Evolutionary conservation across 2,797 vertebrate genomes (phyloP), one percentile per base, ranked within the genome.

Genomic region (Pristis pectinata): DNA sequence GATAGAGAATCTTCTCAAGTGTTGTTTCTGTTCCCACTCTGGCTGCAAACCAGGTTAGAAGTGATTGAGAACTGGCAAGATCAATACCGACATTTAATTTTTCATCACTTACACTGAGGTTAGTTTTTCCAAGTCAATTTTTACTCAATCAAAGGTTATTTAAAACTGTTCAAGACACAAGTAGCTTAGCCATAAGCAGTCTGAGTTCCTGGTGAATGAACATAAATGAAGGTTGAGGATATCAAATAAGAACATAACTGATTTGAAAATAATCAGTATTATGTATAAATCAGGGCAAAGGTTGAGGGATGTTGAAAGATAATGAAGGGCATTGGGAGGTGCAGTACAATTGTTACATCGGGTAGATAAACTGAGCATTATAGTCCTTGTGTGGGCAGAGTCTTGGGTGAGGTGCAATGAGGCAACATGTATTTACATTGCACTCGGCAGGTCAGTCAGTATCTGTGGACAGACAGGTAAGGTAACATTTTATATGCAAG

Each of bases 31-130:
- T 41, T 67, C 87, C n/a, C 87, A 10, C 19, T 41, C 59, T 8
- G 37, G 10, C n/a, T 64, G n/a, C 19, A 67, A 64, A 37, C 6
- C 19, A 64, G 87, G 34, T 91, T 91, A 64, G 87, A 91, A 91
- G 87, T 91, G n/a, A 91, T n/a, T 67, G 87, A 22, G 61, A 91
- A 67, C 61, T 24, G n/a, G 59, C 59, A 41, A 64, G 64, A 41
- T 91, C 59, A 67, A 91, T 91, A 91, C n/a, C n/a, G 19, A 41
- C 61, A 91, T 67, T 91, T 91, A 67, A 91, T 91, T 91, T 91
- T 91, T 67, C 61, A 91, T 67, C 37, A 67, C 87, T 91, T 41
- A 64, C 87, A 67, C n/a, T 64, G 6, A 91, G 87, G n/a, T 41
- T 91, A 67, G 61, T 24, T 91, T 24, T 41, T 67, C n/a, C 3